Evolutionary conservation across 2,888 invertebrate species (phyloP), one percentile per base, ranked within the genome.

Genomic region (Alviniconcha strummeri): DNA sequence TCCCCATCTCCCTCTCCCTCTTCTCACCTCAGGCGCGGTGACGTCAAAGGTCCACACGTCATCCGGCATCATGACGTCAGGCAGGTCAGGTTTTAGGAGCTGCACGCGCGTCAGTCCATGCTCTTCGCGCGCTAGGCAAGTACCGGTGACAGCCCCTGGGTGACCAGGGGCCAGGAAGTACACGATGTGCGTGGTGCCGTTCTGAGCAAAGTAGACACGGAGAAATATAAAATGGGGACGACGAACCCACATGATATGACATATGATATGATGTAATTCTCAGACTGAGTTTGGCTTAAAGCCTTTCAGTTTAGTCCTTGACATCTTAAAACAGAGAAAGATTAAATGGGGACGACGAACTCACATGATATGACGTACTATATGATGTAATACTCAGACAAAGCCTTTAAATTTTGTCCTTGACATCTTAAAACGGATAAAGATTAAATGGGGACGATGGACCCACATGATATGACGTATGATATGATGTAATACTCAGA

Each of bases 161-260:
- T 76, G 79, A 5, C 82, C 85, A 8, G 84, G 76, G 0, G 86
- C 89, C 9, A 87, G 84, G 85, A 92, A 91, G 85, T 88, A 92
- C 36, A 94, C 83, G 56, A 94, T 88, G 84, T 94, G 94, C 0
- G 94, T 94, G 0, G 94, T 94, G 36, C 94, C 94, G 56, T 90
- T 90, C 94, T 94, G 87, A n/a, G 88, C n/a, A 60, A 7, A 72
- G 55, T 71, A 86, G 83, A 60, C 60, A 60, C 13, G 13, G 9
- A 60, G 60, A 13, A 80, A 81, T 67, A 80, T 55, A 0, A 69
- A 13, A 36, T 36, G 36, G 36, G 36, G 36, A 36, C 36, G 36
- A 36, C 36, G 36, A 36, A 36, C 36, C 36, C 15, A 81, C 19
- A 81, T 11, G 55, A 64, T 17, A 19, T 80, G 52, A 8, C 19